These are phyloP conservation scores for Tympanoctomys barrerae DNA, from an alignment of 2,797 vertebrate species.

Conservation along the genomic window DNA sequence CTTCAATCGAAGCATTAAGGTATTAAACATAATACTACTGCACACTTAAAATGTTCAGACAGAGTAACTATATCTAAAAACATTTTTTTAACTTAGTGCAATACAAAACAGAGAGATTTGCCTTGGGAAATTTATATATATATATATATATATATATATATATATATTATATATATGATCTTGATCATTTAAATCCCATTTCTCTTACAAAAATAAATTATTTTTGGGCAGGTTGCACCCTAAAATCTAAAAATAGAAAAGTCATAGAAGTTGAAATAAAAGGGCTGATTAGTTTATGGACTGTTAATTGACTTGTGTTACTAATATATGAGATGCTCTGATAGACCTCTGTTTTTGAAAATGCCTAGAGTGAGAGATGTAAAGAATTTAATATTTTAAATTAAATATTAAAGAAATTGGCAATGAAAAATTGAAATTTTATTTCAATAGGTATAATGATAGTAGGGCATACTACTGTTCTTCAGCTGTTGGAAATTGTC, in stretches of 20 bases:
- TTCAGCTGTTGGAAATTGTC: background rate
- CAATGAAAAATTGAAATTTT: slow-evolving; percentile 14
- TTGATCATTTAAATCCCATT: background rate
- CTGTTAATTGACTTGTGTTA: background rate
- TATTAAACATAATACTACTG: background rate
- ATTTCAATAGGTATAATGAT: background rate
- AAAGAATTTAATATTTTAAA: slow-evolving; percentile 1
- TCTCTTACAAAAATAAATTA: background rate
- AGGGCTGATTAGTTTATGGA: background rate
- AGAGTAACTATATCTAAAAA: background rate
- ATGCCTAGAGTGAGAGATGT: background rate
- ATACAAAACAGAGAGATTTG: background rate
- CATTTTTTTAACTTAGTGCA: background rate
- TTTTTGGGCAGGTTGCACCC: background rate
- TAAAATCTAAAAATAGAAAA: background rate
- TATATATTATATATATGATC: too few species aligned
- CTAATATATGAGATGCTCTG: background rate
- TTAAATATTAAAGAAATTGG: background rate
- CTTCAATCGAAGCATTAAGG: background rate
- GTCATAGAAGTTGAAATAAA: background rate
- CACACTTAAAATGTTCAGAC: background rate
- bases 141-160: too few species aligned
- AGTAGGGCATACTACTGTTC: background rate
- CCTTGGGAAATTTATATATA: background rate
- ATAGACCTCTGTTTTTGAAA: background rate